phyloP scores from a whole-genome alignment of 2,888 invertebrate genomes.

The Microplitis deprimator region DNA sequence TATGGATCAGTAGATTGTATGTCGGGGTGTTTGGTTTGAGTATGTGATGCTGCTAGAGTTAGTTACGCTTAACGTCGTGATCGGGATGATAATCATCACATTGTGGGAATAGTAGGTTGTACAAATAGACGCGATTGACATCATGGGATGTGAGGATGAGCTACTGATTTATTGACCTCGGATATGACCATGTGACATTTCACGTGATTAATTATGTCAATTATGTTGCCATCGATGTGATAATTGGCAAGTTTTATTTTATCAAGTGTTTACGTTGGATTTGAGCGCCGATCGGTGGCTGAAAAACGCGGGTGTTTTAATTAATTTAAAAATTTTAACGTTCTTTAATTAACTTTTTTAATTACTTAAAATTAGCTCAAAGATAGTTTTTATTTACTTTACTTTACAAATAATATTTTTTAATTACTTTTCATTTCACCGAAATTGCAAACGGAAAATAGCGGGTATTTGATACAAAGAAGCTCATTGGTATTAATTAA shows the following conservation, averaged over 20 bases:
- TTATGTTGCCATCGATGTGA: neutral
- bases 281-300: too few relatives aligned
- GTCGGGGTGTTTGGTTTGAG: neutral
- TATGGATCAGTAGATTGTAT: neutral
- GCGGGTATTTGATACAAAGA: neutral
- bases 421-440: too few relatives aligned
- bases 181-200: neutral
- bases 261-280: neutral
- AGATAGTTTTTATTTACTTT: too few relatives aligned
- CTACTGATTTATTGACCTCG: neutral
- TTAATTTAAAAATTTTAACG: too few relatives aligned
- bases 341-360: too few relatives aligned
- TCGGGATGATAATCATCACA: neutral
- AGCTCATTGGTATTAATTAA: neutral
- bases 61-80: slow-evolving; percentile 1
- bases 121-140: neutral
- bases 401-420: too few relatives aligned
- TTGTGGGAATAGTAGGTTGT: neutral
- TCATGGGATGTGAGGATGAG: neutral
- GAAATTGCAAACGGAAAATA: neutral
- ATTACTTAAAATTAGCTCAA: too few relatives aligned
- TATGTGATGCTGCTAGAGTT: neutral
- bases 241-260: neutral
- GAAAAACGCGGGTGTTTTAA: too few relatives aligned
- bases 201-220: neutral